Evolutionary conservation across 2,888 invertebrate genomes (phyloP).

Genomic region (Cenopis cana): DNA sequence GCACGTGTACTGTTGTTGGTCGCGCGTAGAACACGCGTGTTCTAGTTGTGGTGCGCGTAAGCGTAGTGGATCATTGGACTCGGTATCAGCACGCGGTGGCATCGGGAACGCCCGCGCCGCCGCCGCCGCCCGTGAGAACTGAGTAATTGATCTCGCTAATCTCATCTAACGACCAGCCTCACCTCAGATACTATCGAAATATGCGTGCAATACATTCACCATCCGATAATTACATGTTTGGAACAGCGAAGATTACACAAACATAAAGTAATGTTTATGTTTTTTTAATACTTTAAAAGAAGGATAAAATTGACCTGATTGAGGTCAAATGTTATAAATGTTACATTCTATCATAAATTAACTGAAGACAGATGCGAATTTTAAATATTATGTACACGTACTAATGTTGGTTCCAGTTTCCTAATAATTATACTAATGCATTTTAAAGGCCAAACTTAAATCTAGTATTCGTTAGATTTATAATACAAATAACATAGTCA

Average conservation of each 20-base stretch:
- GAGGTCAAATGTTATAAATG: not conserved
- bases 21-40: conserved; percentile 20
- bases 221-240: conserved; percentile 33
- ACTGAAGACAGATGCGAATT: not conserved
- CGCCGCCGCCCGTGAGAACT: conserved; percentile 71
- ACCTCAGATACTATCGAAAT: conserved; percentile 39
- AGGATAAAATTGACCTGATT: not conserved
- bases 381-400: not conserved
- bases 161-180: conserved; percentile 63
- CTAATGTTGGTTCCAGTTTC: not conserved
- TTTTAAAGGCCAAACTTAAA: too few species aligned
- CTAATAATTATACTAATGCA: not conserved
- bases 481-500: not conserved
- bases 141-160: conserved; percentile 77
- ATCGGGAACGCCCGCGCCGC: conserved; percentile 48
- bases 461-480: not conserved
- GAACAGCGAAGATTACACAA: not conserved
- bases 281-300: not conserved
- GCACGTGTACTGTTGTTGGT: conserved; percentile 6
- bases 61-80: conserved; percentile 29
- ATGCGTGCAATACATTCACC: conserved; percentile 38
- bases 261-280: not conserved
- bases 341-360: not conserved
- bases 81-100: conserved; percentile 47
- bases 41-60: conserved; percentile 35